Base-by-base conservation (phyloP, 2,888 invertebrate genomes). In the Diaprepes abbreviatus region DNA sequence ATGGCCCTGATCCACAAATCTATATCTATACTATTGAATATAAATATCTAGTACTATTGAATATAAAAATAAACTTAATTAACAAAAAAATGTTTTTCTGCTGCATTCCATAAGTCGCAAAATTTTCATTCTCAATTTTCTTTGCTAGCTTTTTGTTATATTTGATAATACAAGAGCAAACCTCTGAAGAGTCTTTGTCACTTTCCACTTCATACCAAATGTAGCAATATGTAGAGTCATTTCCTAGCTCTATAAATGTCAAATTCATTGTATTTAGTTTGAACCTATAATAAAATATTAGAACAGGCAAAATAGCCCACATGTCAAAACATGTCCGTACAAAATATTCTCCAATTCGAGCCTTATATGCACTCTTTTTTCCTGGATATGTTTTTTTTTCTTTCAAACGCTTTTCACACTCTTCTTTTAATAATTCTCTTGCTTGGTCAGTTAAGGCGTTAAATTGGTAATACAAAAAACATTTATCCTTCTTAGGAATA, bases 171-270 rank as follows among this genome's bases (percentile, higher is more conserved):
- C 68, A 63, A 7, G 68, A 43, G 1, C 63, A 57, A n/a, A 68
- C 38, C 36, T 60, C 54, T 38, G 48, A 40, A 3, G 50, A 52
- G 5, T 55, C 52, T 43, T 36, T 40, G 54, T 78, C 72, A 1
- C 77, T 79, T 16, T 79, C 67, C 4, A 77, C 74, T 66, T 83
- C 66, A 33, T 70, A 66, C 66, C 66, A 66, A 33, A 65, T 19
- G 12, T 48, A 70, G 50, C 70, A 71, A 36, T 35, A 55, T 33
- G 57, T 50, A 6, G 54, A 45, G 21, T 71, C 67, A 17, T 21
- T 21, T 55, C 19, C 48, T 21, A 64, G 43, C 19, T 55, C 66
- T 3, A 38, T 35, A 5, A 70, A 50, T n/a, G 70, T 70, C 17
- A 71, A 67, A 64, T 64, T 67, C 38, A 57, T 67, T 3, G 58